Conservation (phyloP, 2,888 invertebrate species). For the Cerastis leucographa region DNA sequence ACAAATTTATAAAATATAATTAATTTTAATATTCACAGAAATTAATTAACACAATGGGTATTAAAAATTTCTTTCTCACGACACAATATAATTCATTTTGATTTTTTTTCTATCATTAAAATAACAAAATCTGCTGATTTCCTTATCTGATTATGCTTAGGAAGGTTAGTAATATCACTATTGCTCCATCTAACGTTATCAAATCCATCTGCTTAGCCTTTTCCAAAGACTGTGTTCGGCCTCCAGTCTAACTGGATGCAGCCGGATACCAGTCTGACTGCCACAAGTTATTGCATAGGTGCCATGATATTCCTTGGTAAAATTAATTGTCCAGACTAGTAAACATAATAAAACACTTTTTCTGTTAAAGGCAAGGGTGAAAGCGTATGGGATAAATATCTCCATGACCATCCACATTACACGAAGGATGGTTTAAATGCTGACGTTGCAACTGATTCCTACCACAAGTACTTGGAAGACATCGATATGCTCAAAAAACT, state of each 20-base stretch:
- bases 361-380: slow-evolving; percentile 25
- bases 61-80: neutral
- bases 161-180: neutral
- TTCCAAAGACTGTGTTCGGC: neutral
- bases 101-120: no score
- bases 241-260: neutral
- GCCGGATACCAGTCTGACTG: neutral
- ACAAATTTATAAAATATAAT: neutral
- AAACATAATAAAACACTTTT: neutral
- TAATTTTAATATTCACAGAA: neutral
- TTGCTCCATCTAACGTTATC: neutral
- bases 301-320: neutral
- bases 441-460: slow-evolving; percentile 31
- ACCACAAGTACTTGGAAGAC: slow-evolving; percentile 34
- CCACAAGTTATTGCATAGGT: neutral
- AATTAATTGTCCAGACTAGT: neutral
- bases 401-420: slow-evolving; percentile 7
- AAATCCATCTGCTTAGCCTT: neutral
- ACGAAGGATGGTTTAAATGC: slow-evolving; percentile 26
- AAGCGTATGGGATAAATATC: slow-evolving; percentile 34
- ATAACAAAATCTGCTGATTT: no score
- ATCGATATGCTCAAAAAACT: slow-evolving; percentile 28
- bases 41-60: neutral
- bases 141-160: neutral
- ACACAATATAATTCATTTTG: neutral